Conservation (phyloP, 2,797 vertebrate species). For the Adrianichthys oophorus region DNA sequence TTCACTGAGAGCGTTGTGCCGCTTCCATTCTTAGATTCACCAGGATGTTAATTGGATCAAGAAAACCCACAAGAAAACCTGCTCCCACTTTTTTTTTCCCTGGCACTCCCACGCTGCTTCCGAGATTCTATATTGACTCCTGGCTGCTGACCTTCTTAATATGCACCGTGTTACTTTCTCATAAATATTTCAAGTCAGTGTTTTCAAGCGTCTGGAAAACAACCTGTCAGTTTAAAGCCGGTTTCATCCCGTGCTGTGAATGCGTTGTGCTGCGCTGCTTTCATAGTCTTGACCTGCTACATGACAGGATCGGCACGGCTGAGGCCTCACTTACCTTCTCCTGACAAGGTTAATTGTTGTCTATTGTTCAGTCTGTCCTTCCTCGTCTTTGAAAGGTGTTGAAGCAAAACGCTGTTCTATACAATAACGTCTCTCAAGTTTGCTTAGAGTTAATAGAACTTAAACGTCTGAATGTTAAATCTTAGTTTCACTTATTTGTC, state of each 20-base stretch:
- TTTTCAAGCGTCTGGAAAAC: constrained; percentile 75
- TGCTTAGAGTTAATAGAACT: constrained; percentile 27
- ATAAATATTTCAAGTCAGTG: constrained; percentile 79
- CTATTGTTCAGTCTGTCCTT: constrained; percentile 60
- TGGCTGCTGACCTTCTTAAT: constrained; percentile 74
- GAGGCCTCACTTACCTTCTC: constrained; percentile 54
- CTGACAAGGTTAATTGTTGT: constrained; percentile 76
- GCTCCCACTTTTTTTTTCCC: constrained; percentile 27
- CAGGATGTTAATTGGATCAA: constrained; percentile 57
- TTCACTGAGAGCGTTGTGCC: constrained; percentile 33
- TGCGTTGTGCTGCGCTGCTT: constrained; percentile 52
- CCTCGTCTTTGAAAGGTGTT: constrained; percentile 54
- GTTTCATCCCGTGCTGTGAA: constrained; percentile 53
- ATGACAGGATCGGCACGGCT: constrained; percentile 60
- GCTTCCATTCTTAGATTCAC: constrained; percentile 51
- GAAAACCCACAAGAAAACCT: constrained; percentile 31
- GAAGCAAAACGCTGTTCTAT: constrained; percentile 37
- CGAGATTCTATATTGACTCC: constrained; percentile 60
- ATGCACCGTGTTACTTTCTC: constrained; percentile 73
- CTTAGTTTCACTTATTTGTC: constrained; percentile 28
- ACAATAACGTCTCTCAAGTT: constrained; percentile 21
- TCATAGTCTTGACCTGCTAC: constrained; percentile 70
- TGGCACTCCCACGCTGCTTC: constrained; percentile 44
- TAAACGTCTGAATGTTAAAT: constrained; percentile 33
- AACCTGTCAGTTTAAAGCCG: constrained; percentile 71